phyloP scores from a whole-genome alignment of 2,888 invertebrate genomes.

The Eugnorisma glareosa region DNA sequence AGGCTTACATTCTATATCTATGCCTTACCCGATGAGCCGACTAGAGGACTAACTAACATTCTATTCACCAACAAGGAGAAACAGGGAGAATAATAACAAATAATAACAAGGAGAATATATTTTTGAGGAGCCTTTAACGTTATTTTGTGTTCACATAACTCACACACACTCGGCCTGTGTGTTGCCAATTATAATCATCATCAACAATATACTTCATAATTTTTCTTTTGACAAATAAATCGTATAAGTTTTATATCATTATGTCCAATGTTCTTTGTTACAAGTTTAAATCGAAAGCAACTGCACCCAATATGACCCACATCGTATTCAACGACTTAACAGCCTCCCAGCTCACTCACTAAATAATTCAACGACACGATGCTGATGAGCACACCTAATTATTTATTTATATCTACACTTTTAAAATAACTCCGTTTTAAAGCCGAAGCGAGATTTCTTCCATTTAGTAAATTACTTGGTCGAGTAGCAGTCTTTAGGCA shows the following conservation, averaged over 20 bases:
- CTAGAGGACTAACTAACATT: neutral
- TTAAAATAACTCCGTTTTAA: constrained; percentile 43
- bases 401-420: constrained; percentile 55
- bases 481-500: constrained; percentile 45
- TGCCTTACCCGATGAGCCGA: neutral
- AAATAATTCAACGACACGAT: constrained; percentile 56
- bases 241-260: neutral
- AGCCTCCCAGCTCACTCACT: constrained; percentile 28
- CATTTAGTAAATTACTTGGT: constrained; percentile 49
- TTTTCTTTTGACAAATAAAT: too few relatives aligned
- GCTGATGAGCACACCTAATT: constrained; percentile 60
- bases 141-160: neutral
- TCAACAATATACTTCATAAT: neutral
- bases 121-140: too few relatives aligned
- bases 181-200: neutral
- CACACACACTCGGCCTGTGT: too few relatives aligned
- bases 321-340: constrained; percentile 5
- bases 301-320: constrained; percentile 10
- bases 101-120: too few relatives aligned
- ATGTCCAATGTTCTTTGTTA: neutral
- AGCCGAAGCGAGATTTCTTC: constrained; percentile 43
- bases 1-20: too few relatives aligned
- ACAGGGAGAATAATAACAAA: too few relatives aligned
- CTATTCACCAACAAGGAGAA: too few relatives aligned
- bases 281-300: neutral